phyloP scores from a whole-genome alignment of 2,888 invertebrate genomes.

The Megalurothrips usitatus region DNA sequence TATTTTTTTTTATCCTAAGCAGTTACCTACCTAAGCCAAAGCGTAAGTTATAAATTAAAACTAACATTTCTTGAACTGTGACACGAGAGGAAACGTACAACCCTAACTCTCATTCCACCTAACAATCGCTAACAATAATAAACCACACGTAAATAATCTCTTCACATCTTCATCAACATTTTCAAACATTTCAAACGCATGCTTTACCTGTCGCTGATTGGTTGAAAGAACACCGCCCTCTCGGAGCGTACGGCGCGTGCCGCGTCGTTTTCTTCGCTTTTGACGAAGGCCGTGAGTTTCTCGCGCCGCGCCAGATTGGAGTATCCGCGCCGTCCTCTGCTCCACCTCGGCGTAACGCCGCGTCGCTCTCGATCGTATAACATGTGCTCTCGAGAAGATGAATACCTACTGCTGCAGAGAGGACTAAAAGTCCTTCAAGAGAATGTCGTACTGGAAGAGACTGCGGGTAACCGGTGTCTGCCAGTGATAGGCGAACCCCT shows the following conservation, averaged over 20 bases:
- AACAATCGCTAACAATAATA: no score
- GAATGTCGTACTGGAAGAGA: neutral
- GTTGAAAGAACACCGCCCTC: neutral
- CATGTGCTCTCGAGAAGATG: no score
- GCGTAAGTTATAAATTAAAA: neutral
- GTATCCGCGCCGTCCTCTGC: no score
- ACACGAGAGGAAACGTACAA: neutral
- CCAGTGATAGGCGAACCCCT: neutral
- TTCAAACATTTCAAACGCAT: constrained; percentile 6
- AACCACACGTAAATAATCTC: neutral
- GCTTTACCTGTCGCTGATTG: neutral
- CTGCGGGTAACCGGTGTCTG: neutral
- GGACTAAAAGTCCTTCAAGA: no score
- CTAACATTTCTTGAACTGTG: neutral
- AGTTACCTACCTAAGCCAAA: neutral
- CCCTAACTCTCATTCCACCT: no score
- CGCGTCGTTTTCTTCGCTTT: no score
- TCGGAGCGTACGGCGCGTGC: no score
- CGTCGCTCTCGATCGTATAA: no score
- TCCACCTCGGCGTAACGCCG: no score
- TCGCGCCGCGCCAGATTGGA: no score
- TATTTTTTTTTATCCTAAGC: neutral
- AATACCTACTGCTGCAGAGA: no score
- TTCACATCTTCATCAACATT: neutral
- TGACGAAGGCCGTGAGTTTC: no score